These are phyloP conservation scores for Eupithecia abbreviata DNA, from an alignment of 2,888 invertebrate genomes.

Conservation along the genomic window DNA sequence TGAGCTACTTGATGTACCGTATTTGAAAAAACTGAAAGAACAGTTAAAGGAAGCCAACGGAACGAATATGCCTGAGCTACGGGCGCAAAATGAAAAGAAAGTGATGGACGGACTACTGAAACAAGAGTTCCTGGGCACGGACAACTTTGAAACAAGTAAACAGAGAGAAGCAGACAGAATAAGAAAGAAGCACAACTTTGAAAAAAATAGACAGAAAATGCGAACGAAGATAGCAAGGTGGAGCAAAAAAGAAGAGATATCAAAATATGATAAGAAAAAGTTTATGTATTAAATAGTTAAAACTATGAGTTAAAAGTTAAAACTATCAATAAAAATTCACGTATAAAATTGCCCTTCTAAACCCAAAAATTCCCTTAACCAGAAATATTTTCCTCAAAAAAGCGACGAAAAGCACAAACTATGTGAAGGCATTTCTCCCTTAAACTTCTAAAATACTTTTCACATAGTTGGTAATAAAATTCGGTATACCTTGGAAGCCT, in stretches of 20 bases:
- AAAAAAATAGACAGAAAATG: neutral
- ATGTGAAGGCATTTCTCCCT: slow-evolving; percentile 5
- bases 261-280: neutral
- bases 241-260: neutral
- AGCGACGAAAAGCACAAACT: slow-evolving; percentile 8
- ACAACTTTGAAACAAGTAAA: neutral
- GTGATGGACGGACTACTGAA: neutral
- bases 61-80: neutral
- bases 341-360: neutral
- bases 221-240: neutral
- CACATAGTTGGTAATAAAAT: slow-evolving; percentile 38
- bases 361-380: neutral
- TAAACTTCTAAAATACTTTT: slow-evolving; percentile 25
- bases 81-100: neutral
- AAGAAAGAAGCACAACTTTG: neutral
- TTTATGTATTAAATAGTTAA: neutral
- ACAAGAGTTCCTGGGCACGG: neutral
- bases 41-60: neutral
- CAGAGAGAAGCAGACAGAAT: neutral
- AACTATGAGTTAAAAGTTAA: neutral
- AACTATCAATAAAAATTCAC: neutral
- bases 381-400: slow-evolving; percentile 5
- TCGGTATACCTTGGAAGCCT: slow-evolving; percentile 38
- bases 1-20: neutral
- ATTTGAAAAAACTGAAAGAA: neutral